A percentile compares a stretch with the other conserved stretches of the same genome.
phyloP scores from a whole-genome alignment of 2,797 vertebrate genomes.

The Darevskia nairensis region DNA sequence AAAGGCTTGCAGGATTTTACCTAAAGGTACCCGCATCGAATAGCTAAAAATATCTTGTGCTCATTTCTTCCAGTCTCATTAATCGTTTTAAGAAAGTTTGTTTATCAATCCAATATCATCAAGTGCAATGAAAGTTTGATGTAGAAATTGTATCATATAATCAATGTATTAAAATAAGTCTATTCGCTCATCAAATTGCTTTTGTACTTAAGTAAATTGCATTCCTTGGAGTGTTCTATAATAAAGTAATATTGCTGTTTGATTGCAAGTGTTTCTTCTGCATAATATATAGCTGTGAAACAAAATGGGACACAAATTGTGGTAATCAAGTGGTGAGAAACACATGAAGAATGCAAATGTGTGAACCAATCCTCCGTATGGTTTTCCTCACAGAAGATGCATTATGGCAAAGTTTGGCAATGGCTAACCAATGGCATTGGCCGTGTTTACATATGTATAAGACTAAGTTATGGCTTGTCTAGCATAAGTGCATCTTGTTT shows the following conservation, averaged over 20 bases:
- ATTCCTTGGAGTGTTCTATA: conserved; percentile 43
- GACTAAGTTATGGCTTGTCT: too few species aligned
- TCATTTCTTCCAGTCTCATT: conserved; percentile 36
- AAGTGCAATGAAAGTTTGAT: conserved; percentile 34
- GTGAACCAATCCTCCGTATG: neutral
- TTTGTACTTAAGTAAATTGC: conserved; percentile 51
- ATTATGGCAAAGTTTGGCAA: neutral
- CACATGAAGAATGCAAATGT: neutral
- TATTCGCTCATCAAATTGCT: conserved; percentile 10
- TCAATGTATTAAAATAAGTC: conserved; percentile 6
- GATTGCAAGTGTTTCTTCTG: conserved; percentile 33
- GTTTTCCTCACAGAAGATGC: neutral
- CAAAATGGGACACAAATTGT: neutral
- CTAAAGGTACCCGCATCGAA: neutral
- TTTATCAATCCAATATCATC: conserved; percentile 40
- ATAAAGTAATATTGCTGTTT: conserved; percentile 37
- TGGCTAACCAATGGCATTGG: neutral
- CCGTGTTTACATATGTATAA: too few species aligned
- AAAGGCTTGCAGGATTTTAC: conserved; percentile 31
- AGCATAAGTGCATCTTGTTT: too few species aligned
- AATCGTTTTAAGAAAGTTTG: conserved; percentile 42
- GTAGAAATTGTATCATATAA: conserved; percentile 34
- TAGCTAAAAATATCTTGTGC: conserved; percentile 42
- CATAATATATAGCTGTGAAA: conserved; percentile 8
- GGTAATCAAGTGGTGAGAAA: neutral